Conservation (phyloP, 2,113 vertebrate genomes). For the Emberiza fucata region DNA sequence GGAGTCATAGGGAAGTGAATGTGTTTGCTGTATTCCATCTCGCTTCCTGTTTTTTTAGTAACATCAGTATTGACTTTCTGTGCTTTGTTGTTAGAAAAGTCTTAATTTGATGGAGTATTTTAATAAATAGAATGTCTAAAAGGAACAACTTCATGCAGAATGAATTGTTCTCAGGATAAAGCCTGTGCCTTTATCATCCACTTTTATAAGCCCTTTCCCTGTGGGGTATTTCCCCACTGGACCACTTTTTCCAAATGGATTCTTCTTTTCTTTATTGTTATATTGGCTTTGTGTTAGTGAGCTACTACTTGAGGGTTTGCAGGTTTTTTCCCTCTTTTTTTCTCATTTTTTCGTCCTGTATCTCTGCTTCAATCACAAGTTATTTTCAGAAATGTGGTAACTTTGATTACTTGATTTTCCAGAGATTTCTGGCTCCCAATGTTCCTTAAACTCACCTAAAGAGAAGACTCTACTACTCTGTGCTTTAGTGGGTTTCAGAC, state of each 20-base stretch:
- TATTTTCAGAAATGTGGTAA: background rate
- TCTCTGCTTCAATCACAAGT: background rate
- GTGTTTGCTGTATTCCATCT: background rate
- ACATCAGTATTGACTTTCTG: background rate
- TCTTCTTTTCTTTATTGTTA: background rate
- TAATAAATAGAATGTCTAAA: background rate
- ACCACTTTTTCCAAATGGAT: background rate
- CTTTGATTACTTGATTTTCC: background rate
- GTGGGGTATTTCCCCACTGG: background rate
- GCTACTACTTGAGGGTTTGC: background rate
- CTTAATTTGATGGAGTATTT: constrained; percentile 21
- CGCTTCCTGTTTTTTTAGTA: background rate
- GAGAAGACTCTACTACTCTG: background rate
- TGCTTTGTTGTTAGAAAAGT: background rate
- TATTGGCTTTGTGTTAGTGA: background rate
- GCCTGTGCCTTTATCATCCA: background rate
- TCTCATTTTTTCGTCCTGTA: accelerated
- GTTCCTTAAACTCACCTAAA: background rate
- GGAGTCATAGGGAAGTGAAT: background rate
- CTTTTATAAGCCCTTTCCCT: background rate
- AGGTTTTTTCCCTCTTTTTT: accelerated
- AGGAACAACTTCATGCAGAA: background rate
- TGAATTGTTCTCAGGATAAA: background rate
- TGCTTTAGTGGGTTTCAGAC: background rate
- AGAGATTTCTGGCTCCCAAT: background rate